Conservation (phyloP, 2,888 invertebrate genomes). For the Belgica antarctica region DNA sequence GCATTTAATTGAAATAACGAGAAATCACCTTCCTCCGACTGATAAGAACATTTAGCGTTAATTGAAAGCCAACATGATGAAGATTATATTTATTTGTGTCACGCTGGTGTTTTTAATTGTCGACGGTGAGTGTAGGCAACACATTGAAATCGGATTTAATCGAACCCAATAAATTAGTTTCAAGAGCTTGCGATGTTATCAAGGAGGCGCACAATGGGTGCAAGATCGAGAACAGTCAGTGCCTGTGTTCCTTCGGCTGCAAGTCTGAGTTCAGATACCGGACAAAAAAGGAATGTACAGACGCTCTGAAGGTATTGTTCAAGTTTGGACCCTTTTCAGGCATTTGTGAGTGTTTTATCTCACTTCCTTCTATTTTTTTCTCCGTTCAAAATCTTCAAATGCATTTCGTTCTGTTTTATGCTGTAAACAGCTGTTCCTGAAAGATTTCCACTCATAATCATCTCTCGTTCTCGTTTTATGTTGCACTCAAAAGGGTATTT, state of each 20-base stretch:
- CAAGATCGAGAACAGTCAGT: slow-evolving; percentile 59
- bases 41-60: slow-evolving; percentile 24
- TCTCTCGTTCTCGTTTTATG: slow-evolving; percentile 10
- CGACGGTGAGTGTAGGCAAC: neutral
- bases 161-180: too few species aligned
- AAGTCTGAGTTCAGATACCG: slow-evolving; percentile 62
- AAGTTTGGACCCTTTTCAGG: neutral
- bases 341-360: slow-evolving; percentile 18
- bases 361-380: neutral
- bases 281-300: slow-evolving; percentile 59
- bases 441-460: neutral
- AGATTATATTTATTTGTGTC: neutral
- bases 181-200: slow-evolving; percentile 19
- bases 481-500: slow-evolving; percentile 50
- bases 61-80: neutral
- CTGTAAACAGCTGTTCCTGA: too few species aligned
- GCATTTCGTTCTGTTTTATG: slow-evolving; percentile 39
- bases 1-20: neutral
- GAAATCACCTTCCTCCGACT: neutral
- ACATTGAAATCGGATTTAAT: neutral
- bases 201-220: slow-evolving; percentile 55
- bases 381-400: slow-evolving; percentile 15
- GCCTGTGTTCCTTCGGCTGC: slow-evolving; percentile 63
- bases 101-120: slow-evolving; percentile 15
- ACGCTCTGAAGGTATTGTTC: slow-evolving; percentile 59